Percentiles rank a stretch among this genome's conserved stretches.
These are phyloP conservation scores for Coregonus ussuriensis DNA, from an alignment of 2,797 vertebrate species.

Conservation along the genomic window DNA sequence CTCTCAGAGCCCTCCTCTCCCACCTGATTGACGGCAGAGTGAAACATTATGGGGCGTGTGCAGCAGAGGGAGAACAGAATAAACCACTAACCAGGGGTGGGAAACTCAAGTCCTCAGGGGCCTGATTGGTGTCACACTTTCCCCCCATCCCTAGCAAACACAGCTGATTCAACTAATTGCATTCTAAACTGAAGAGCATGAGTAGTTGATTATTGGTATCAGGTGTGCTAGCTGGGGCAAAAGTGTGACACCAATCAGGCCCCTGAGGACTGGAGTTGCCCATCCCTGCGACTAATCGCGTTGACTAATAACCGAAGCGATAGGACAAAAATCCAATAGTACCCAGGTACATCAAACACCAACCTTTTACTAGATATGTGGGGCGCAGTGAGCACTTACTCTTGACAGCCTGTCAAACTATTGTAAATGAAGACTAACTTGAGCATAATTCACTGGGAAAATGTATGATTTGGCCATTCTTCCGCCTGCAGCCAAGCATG, in stretches of 20 bases:
- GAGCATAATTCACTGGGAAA: background rate
- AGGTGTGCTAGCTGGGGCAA: no score
- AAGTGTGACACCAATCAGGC: no score
- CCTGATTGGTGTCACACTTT: no score
- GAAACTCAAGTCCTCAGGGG: no score
- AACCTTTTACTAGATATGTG: background rate
- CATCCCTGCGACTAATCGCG: background rate
- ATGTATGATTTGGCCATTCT: background rate
- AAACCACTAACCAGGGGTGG: background rate
- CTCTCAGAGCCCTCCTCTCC: background rate
- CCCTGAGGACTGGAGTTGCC: no score
- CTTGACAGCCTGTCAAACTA: background rate
- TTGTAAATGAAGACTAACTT: background rate
- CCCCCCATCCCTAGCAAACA: no score
- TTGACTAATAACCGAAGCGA: background rate
- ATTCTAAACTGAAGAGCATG: no score
- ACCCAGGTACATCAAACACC: background rate
- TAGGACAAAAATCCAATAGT: background rate
- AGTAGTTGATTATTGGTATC: no score
- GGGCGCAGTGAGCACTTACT: background rate
- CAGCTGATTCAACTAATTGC: no score
- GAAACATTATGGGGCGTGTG: constrained; percentile 53
- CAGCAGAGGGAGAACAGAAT: constrained; percentile 22
- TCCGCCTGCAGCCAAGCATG: constrained; percentile 1
- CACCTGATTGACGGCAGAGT: constrained; percentile 30